These are phyloP conservation scores for Romanogobio albipinnatus DNA, from an alignment of 2,113 vertebrate species.

Conservation along the genomic window DNA sequence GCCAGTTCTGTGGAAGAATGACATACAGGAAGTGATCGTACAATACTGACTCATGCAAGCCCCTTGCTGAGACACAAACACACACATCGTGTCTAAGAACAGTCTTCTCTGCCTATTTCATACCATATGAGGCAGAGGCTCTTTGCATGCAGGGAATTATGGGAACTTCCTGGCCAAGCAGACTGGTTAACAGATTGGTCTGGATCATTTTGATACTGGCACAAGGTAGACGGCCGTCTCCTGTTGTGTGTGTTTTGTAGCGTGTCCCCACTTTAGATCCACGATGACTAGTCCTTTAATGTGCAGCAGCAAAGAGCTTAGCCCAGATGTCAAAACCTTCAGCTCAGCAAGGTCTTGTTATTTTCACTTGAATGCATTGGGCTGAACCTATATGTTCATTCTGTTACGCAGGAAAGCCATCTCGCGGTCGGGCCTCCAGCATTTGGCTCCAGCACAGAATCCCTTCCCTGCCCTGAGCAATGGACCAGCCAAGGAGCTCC, in stretches of 20 bases:
- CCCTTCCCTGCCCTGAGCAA: constrained; percentile 85
- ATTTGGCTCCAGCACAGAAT: constrained; percentile 86
- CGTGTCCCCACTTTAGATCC: constrained; percentile 32
- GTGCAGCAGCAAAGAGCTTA: background rate
- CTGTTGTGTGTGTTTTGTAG: constrained; percentile 47
- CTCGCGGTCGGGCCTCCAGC: constrained; percentile 95
- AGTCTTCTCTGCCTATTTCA: constrained; percentile 39
- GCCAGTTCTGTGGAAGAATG: constrained; percentile 17
- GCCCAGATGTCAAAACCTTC: constrained; percentile 17
- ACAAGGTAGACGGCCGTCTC: constrained; percentile 31
- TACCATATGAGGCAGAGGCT: constrained; percentile 49
- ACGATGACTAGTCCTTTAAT: constrained; percentile 14
- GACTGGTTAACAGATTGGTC: constrained; percentile 59
- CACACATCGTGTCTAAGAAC: constrained; percentile 23
- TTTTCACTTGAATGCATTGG: constrained; percentile 12
- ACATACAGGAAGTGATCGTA: constrained; percentile 42
- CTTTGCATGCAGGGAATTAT: constrained; percentile 44
- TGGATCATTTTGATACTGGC: constrained; percentile 52
- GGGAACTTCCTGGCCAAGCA: constrained; percentile 51
- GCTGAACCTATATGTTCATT: constrained; percentile 16
- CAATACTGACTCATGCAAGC: constrained; percentile 53
- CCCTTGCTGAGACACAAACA: constrained; percentile 35
- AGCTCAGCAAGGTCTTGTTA: background rate
- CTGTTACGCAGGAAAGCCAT: constrained; percentile 90
- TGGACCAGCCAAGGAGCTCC: constrained; percentile 92